phyloP scores from a whole-genome alignment of 1,140 invertebrate species.

The Nomia melanderi region DNA sequence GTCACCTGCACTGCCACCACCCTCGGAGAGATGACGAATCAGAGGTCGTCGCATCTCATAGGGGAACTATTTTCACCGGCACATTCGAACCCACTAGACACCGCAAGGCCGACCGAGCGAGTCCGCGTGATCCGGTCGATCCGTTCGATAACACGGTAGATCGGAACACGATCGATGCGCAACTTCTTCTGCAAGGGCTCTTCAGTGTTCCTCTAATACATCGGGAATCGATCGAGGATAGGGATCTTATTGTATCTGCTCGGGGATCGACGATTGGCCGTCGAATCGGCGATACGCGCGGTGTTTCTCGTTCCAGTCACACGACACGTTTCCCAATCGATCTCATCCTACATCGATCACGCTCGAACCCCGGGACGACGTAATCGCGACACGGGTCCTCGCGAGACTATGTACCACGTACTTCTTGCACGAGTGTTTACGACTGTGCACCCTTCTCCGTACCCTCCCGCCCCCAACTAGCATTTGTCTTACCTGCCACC shows the following conservation, averaged over 20 bases:
- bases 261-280: background rate
- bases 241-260: background rate
- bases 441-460: constrained; percentile 1
- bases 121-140: background rate
- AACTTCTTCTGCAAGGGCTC: too few relatives aligned
- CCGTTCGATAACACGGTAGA: background rate
- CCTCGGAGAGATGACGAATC: constrained; percentile 77
- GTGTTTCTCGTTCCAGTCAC: background rate
- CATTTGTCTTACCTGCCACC: constrained; percentile 42
- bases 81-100: constrained; percentile 26
- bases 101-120: too few relatives aligned
- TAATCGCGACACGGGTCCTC: constrained; percentile 47
- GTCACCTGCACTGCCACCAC: constrained; percentile 70
- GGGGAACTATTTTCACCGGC: constrained; percentile 23
- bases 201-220: too few relatives aligned
- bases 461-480: background rate
- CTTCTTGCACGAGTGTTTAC: constrained; percentile 40
- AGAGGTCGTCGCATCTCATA: constrained; percentile 75
- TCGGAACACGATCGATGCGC: background rate
- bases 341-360: constrained; percentile 2
- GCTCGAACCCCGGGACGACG: constrained; percentile 19
- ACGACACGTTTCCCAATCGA: background rate
- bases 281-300: background rate
- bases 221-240: too few relatives aligned
- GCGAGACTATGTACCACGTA: constrained; percentile 37